These are phyloP conservation scores for Yponomeuta sedellus DNA, from an alignment of 2,888 invertebrate species.

Conservation along the genomic window DNA sequence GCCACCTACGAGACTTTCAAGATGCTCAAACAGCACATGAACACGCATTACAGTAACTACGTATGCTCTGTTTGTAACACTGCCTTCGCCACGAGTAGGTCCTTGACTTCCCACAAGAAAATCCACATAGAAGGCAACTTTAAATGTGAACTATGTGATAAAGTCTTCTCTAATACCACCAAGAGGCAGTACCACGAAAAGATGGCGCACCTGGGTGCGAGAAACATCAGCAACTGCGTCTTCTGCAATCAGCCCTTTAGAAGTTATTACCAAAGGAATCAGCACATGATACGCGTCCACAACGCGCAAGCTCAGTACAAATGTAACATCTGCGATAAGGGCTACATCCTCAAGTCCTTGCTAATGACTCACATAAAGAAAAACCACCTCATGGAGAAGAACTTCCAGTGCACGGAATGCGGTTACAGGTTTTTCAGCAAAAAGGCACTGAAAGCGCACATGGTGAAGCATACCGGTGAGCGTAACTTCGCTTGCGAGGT, in stretches of 20 bases:
- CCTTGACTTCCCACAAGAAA: conserved; percentile 43
- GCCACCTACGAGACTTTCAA: conserved; percentile 62
- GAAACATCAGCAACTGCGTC: conserved; percentile 57
- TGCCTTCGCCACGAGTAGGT: conserved; percentile 50
- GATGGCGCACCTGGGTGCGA: conserved; percentile 53
- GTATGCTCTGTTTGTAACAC: conserved; percentile 48
- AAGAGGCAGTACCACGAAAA: conserved; percentile 62
- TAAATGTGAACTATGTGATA: conserved; percentile 60
- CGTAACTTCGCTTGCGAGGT: conserved; percentile 48
- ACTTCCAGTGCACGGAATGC: conserved; percentile 68
- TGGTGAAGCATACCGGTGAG: conserved; percentile 66
- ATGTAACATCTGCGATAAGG: conserved; percentile 56
- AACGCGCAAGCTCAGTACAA: conserved; percentile 60
- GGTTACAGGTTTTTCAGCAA: conserved; percentile 70
- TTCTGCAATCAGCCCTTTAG: conserved; percentile 55
- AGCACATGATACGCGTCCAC: conserved; percentile 59
- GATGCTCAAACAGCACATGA: conserved; percentile 66
- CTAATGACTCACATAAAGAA: conserved; percentile 62
- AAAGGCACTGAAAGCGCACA: conserved; percentile 70
- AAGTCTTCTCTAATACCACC: conserved; percentile 45
- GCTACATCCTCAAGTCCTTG: conserved; percentile 51
- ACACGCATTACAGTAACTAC: conserved; percentile 55
- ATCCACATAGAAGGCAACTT: conserved; percentile 56
- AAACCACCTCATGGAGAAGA: conserved; percentile 64
- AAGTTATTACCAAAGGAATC: conserved; percentile 60